Base-by-base conservation (phyloP, 2,113 vertebrate species). In the Manacus vitellinus region DNA sequence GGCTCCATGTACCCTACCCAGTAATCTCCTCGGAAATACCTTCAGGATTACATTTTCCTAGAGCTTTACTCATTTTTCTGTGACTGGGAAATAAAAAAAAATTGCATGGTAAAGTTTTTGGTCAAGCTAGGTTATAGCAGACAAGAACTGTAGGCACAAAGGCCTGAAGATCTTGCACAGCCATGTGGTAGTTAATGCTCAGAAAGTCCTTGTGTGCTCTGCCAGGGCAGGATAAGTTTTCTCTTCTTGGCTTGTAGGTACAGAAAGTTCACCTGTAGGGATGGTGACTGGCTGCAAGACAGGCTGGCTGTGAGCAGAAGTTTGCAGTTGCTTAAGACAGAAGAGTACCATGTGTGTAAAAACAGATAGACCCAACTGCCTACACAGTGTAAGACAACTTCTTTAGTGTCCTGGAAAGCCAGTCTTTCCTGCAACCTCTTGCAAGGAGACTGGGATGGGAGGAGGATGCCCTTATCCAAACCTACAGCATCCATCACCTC, bases 241-340 rank as follows among this genome's bases (percentile, higher is more conserved):
- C 47, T 63, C 12, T 37, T 65, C 54, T 77, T 1, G 3, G 21
- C 31, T 67, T 58, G 20, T 37, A 56, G 13, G 49, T 58, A 39
- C 0, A 0, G 21, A 14, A 85, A 16, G 41, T 30, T 59, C 35
- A 85, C 13, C 51, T 71, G 13, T 44, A 59, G 22, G 18, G 5
- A 54, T 4, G 33, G 28, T 83, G 66, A 55, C 39, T 59, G 37
- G 28, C 47, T 83, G 44, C 30, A 72, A 44, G 61, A 49, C 19
- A 1, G 0, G 24, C 27, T 76, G 49, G 25, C 23, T 44, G 58
- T 41, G 21, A 52, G 44, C 30, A 73, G 33, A 72, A 54, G 7
- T 55, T 33, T 0, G 0, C 8, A 30, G 21, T 33, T 2, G 0
- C n/a, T 47, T 70, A 12, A 80, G 16, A 27, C 6, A 51, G 23